These are phyloP conservation scores for Pristiophorus japonicus DNA, from an alignment of 2,113 vertebrate species.

Conservation along the genomic window DNA sequence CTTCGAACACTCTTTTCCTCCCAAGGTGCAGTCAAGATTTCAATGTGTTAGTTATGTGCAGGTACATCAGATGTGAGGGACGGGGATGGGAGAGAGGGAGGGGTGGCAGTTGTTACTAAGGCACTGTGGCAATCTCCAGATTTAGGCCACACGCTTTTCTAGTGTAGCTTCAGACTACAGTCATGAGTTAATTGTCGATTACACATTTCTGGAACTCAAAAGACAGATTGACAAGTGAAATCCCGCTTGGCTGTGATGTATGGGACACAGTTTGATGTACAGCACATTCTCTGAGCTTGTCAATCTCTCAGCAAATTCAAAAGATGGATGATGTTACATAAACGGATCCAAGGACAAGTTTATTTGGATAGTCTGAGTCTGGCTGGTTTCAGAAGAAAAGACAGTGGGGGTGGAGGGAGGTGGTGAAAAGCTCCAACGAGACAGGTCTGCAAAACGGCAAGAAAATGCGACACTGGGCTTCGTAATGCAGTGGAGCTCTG, in stretches of 20 bases:
- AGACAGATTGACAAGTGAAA: not conserved
- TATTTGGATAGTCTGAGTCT: not conserved
- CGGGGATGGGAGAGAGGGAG: not conserved
- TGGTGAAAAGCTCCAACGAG: not conserved
- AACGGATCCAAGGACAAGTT: not conserved
- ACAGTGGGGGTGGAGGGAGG: not conserved
- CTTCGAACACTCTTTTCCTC: too few species aligned
- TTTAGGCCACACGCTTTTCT: not conserved
- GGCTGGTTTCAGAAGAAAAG: not conserved
- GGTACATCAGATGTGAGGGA: not conserved
- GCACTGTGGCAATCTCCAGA: not conserved
- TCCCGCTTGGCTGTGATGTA: not conserved
- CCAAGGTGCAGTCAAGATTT: not conserved
- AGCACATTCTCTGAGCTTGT: not conserved
- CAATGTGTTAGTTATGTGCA: not conserved
- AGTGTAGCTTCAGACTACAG: not conserved
- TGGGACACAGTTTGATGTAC: not conserved
- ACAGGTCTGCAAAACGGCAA: not conserved
- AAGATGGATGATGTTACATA: not conserved
- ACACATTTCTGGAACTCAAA: constrained; percentile 2
- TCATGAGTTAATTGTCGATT: not conserved
- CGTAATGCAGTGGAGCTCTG: not conserved
- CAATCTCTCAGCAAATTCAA: not conserved
- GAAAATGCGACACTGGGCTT: not conserved
- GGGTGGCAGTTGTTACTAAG: not conserved